Evolutionary conservation across 2,113 vertebrate species (phyloP), one percentile per base, ranked within the genome.

Genomic region (Pelecanus crispus): DNA sequence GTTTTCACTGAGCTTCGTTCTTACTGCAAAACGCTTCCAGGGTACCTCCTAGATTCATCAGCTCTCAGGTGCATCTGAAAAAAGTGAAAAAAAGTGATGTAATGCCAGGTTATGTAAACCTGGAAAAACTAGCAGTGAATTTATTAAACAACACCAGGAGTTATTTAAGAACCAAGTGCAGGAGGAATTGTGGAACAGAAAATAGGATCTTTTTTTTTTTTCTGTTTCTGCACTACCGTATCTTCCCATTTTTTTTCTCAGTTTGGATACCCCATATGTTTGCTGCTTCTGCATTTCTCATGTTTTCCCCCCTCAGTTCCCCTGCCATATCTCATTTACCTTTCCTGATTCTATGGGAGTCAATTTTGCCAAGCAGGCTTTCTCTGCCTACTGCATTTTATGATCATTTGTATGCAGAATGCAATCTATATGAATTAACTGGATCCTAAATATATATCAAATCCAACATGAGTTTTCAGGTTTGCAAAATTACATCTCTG

Each of bases 381-480:
- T 92, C 50, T 88, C 83, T 90, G 77, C 58, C 70, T 84, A 34
- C 55, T 91, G 73, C 67, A 70, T 91, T 94, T 96, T 96, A 28
- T 56, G 62, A 86, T 94, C 55, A 92, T 96, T 91, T 88, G 70
- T 86, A 94, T 88, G 81, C 85, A 96, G 63, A 86, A 81, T 75
- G 68, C 75, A 86, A 91, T 92, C 90, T 88, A 52, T 88, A 77
- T 79, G 72, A 91, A 95, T 91, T 93, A 95, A 89, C 77, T 94
- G 79, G 88, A 66, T 95, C 93, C 90, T 95, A 96, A 93, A 96
- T 94, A 96, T 94, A 96, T 80, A 94, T 95, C 90, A 91, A 95
- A 95, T 88, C 86, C 71, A 95, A 45, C 81, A 70, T 80, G 77
- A 96, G 77, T 83, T 91, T 96, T 92, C 72, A 89, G 86, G 45